Conservation (phyloP, 1,140 invertebrate genomes). For the Eurosta solidaginis region DNA sequence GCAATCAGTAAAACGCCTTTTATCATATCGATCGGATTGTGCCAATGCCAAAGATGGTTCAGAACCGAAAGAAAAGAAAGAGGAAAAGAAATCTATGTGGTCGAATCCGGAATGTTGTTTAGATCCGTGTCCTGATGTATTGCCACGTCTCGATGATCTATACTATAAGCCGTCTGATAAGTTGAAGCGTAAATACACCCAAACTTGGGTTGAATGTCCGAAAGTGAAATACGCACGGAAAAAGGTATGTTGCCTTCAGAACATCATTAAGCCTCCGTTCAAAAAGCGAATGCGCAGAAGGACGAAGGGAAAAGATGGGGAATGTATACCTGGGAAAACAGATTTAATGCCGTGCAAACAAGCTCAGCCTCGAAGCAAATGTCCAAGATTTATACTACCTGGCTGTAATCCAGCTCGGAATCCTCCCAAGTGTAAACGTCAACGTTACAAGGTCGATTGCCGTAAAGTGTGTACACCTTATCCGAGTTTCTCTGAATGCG, state of each 20-base stretch:
- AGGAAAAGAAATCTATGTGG: conserved; percentile 23
- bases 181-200: conserved; percentile 48
- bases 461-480: conserved; percentile 30
- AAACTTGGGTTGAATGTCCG: conserved; percentile 53
- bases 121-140: conserved; percentile 28
- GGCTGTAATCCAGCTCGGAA: background rate
- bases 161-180: conserved; percentile 53
- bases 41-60: background rate
- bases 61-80: background rate
- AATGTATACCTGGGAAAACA: background rate
- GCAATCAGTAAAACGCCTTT: background rate
- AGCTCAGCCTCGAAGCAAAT: background rate
- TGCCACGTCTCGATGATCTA: conserved; percentile 50
- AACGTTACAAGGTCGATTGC: background rate
- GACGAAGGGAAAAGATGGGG: background rate
- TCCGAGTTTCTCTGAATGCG: conserved; percentile 33
- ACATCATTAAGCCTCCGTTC: conserved; percentile 36
- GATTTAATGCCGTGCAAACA: background rate
- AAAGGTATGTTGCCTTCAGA: conserved; percentile 42
- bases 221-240: conserved; percentile 39
- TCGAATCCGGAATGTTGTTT: conserved; percentile 32
- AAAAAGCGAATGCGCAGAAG: background rate
- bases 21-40: background rate
- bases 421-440: conserved; percentile 8
- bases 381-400: conserved; percentile 14